A percentile compares a stretch with the other conserved stretches of the same genome.
Evolutionary conservation across 2,797 vertebrate species (phyloP).

Genomic region (Labroides dimidiatus): DNA sequence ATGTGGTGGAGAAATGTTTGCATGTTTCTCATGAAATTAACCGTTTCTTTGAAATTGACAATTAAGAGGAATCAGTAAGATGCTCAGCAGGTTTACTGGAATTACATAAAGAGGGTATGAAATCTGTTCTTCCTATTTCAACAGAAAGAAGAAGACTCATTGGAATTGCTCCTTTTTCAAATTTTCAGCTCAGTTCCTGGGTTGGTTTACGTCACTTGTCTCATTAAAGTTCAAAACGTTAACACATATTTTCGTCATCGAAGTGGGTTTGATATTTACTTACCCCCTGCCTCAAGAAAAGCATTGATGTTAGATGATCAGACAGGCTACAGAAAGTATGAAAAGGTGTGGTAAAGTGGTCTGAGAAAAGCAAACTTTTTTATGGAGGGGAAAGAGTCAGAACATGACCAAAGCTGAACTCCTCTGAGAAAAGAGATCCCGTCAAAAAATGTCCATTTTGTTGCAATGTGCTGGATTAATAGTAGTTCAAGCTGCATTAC

Average conservation of each 20-base stretch:
- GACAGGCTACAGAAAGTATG: not conserved
- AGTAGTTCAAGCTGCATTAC: conserved; percentile 1
- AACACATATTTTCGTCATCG: not conserved
- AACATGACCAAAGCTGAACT: conserved; percentile 47
- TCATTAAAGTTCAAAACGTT: not conserved
- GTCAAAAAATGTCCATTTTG: conserved; percentile 2
- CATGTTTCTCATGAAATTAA: conserved; percentile 17
- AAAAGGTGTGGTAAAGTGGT: not conserved
- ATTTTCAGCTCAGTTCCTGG: not conserved
- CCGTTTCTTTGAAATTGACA: conserved; percentile 9
- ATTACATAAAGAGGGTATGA: conserved; percentile 35
- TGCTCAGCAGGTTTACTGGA: conserved; percentile 34
- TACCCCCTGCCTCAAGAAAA: conserved; percentile 8
- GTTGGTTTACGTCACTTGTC: not conserved
- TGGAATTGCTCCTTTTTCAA: not conserved
- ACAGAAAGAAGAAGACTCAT: not conserved
- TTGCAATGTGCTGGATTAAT: conserved; percentile 1
- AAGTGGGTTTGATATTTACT: conserved; percentile 9
- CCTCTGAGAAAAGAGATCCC: conserved; percentile 6
- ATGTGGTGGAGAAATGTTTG: conserved; percentile 18
- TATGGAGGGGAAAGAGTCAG: conserved; percentile 33
- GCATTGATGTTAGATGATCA: not conserved
- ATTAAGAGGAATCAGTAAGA: conserved; percentile 10
- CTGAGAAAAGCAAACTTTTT: conserved; percentile 26
- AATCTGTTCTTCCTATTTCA: conserved; percentile 2